A percentile compares a stretch with the other conserved stretches of the same genome.
Conservation (phyloP, 2,113 vertebrate genomes). For the Oncorhynchus nerka region DNA sequence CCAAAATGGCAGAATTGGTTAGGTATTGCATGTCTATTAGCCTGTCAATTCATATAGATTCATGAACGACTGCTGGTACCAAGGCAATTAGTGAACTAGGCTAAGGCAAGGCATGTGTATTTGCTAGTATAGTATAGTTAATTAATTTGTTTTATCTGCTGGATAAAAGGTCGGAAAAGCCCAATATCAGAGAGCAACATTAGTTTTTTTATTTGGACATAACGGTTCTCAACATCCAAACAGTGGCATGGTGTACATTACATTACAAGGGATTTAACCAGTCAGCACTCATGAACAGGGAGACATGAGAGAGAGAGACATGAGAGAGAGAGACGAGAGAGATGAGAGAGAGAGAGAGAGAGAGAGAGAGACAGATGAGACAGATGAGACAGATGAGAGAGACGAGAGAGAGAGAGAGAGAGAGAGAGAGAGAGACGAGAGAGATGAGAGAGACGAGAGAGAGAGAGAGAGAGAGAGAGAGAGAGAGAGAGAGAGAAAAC, state of each 20-base stretch:
- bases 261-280: conserved; percentile 82
- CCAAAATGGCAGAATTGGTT: no score
- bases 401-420: conserved; percentile 46
- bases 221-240: conserved; percentile 76
- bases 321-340: no score
- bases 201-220: conserved; percentile 73
- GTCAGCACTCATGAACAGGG: conserved; percentile 81
- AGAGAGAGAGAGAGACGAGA: conserved; percentile 58
- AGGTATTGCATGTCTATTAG: no score
- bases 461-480: conserved; percentile 49
- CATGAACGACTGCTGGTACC: no score
- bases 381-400: conserved; percentile 46
- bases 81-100: no score
- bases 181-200: conserved; percentile 58
- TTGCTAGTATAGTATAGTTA: not conserved
- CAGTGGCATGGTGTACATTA: conserved; percentile 39
- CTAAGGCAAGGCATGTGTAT: not conserved
- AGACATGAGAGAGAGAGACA: conserved; percentile 56
- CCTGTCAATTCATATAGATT: no score
- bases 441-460: conserved; percentile 51
- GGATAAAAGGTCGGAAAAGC: conserved; percentile 7
- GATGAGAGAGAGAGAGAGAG: no score
- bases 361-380: conserved; percentile 58
- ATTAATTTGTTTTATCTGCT: not conserved
- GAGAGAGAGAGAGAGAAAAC: conserved; percentile 34